A percentile compares a stretch with the other conserved stretches of the same genome.
Conservation (phyloP, 1,140 invertebrate species). For the Metopolophium dirhodum region DNA sequence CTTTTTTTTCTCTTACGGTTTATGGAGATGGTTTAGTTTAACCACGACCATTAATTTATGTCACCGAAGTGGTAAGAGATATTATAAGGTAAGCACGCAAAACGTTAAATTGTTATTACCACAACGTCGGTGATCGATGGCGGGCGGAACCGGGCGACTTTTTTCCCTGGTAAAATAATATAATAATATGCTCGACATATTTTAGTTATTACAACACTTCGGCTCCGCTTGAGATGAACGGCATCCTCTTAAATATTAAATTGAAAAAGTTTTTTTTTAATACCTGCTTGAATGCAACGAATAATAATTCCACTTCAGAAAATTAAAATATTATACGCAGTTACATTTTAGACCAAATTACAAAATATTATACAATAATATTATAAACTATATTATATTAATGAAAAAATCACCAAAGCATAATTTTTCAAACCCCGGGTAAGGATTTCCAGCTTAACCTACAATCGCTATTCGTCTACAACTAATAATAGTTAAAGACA, state of each 20-base stretch:
- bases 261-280: neutral
- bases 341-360: neutral
- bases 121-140: neutral
- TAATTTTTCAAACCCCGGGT: neutral
- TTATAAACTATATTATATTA: neutral
- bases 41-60: neutral
- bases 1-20: too few relatives aligned
- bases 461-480: neutral
- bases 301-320: constrained; percentile 1
- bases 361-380: neutral
- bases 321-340: neutral
- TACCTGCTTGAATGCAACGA: neutral
- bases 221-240: neutral
- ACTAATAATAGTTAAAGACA: neutral
- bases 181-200: neutral
- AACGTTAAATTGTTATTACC: neutral
- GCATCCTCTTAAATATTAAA: neutral
- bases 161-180: neutral
- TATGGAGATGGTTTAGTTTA: too few relatives aligned
- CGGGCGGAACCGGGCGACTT: neutral
- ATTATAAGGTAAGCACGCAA: neutral
- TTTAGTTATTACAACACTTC: neutral
- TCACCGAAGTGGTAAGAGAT: neutral
- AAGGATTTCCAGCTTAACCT: neutral
- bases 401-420: neutral